A percentile compares a stretch with the other conserved stretches of the same genome.
These are phyloP conservation scores for Trinectes maculatus DNA, from an alignment of 2,113 vertebrate genomes.

Conservation along the genomic window DNA sequence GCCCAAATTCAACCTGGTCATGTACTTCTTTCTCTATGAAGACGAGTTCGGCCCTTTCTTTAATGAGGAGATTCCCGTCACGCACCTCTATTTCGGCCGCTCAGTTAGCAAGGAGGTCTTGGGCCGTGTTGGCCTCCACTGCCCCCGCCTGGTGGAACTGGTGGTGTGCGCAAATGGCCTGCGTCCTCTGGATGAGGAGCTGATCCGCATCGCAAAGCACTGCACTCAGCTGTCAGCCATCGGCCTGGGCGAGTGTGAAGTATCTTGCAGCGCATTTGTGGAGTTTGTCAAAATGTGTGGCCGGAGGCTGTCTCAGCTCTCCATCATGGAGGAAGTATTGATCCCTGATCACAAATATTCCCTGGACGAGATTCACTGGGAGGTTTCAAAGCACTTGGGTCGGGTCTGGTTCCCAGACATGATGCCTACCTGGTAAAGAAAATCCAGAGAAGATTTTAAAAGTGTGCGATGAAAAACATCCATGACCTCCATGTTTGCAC, in stretches of 20 bases:
- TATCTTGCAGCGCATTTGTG: slow-evolving; percentile 97
- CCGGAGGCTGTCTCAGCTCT: slow-evolving; percentile 91
- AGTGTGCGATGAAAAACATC: not conserved
- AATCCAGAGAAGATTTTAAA: not conserved
- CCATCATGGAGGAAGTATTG: slow-evolving; percentile 98
- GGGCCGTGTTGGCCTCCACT: slow-evolving; percentile 94
- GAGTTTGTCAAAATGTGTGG: slow-evolving; percentile 99
- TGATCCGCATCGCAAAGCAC: slow-evolving; percentile 94
- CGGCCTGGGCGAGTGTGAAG: slow-evolving; percentile 96
- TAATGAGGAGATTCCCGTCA: slow-evolving; percentile 93
- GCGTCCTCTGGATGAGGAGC: slow-evolving; percentile 95
- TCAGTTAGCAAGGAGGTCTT: slow-evolving; percentile 97
- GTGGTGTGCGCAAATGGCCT: slow-evolving; percentile 97
- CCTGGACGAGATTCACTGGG: slow-evolving; percentile 97
- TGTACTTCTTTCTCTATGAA: slow-evolving; percentile 99
- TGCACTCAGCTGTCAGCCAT: slow-evolving; percentile 95
- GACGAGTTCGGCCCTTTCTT: slow-evolving; percentile 97
- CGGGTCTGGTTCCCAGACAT: slow-evolving; percentile 98
- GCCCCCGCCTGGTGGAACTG: slow-evolving; percentile 93
- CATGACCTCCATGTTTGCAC: slow-evolving; percentile 27
- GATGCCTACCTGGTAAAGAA: slow-evolving; percentile 96
- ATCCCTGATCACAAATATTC: slow-evolving; percentile 95
- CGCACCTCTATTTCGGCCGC: slow-evolving; percentile 96
- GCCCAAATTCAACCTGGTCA: slow-evolving; percentile 96
- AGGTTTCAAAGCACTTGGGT: slow-evolving; percentile 97